Percentiles rank a stretch among this genome's conserved stretches.
Conservation (phyloP, 2,113 vertebrate species). For the Dolichotis patagonum region DNA sequence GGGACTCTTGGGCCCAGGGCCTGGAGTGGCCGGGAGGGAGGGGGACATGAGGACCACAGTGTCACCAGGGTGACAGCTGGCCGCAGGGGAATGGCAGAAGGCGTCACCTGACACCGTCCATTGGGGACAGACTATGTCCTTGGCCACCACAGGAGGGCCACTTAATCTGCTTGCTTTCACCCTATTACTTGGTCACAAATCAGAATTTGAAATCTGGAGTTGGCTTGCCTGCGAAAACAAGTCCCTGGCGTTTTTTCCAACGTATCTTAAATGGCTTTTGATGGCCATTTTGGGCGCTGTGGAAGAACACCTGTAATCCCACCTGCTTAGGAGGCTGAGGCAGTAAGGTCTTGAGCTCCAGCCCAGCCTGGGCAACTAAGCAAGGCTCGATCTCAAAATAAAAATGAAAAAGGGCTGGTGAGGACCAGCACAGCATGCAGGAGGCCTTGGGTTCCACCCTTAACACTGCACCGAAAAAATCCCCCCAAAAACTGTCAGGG, state of each 20-base stretch:
- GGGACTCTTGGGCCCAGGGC: background rate
- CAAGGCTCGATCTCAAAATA: background rate
- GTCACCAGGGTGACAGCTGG: background rate
- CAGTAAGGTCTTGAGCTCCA: background rate
- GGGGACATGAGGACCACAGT: background rate
- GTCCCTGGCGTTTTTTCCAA: background rate
- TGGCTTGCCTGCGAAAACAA: accelerated
- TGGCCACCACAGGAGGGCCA: too few relatives aligned
- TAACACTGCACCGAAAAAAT: background rate
- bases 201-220: background rate
- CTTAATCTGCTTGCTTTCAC: background rate
- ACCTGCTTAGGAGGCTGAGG: background rate
- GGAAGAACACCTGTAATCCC: background rate
- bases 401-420: background rate
- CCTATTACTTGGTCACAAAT: background rate
- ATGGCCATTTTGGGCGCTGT: background rate
- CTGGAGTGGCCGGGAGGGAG: background rate
- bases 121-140: background rate
- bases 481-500: too few relatives aligned
- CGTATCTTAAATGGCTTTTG: background rate
- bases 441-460: background rate
- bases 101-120: background rate
- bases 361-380: background rate
- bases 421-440: background rate
- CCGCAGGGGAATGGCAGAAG: background rate